Evolutionary conservation across 2,888 invertebrate genomes (phyloP).

Genomic region (Chaetogeoica ovagalla): DNA sequence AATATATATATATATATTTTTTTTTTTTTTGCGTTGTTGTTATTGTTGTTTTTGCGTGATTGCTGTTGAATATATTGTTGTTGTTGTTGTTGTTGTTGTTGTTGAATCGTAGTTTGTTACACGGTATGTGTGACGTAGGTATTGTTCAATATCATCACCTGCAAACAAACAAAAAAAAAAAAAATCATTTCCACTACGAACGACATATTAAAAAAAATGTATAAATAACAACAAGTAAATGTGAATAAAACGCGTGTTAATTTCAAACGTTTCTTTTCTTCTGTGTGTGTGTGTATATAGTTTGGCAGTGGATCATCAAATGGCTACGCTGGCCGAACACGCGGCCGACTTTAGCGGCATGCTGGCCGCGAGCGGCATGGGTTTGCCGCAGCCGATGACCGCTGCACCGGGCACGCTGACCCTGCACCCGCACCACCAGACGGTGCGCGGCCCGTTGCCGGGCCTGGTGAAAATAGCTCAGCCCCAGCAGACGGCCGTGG

Average conservation of each 20-base stretch:
- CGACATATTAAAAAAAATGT: too few relatives aligned
- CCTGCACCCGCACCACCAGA: constrained; percentile 52
- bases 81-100: constrained; percentile 19
- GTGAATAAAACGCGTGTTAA: neutral
- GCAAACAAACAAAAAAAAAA: constrained; percentile 15
- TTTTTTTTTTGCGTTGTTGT: constrained; percentile 12
- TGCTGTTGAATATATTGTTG: constrained; percentile 10
- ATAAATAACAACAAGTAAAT: too few relatives aligned
- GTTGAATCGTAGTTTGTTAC: constrained; percentile 22
- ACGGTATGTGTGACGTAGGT: too few relatives aligned
- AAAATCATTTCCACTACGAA: too few relatives aligned
- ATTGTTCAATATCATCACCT: neutral
- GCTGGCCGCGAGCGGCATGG: constrained; percentile 57
- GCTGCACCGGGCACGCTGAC: constrained; percentile 54
- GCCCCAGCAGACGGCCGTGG: constrained; percentile 57
- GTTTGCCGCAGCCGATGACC: constrained; percentile 56
- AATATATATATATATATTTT: neutral
- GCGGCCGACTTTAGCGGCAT: constrained; percentile 57
- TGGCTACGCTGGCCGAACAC: constrained; percentile 57
- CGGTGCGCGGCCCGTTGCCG: constrained; percentile 42
- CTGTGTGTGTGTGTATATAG: constrained; percentile 56
- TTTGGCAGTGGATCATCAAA: constrained; percentile 57
- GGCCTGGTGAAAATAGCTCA: constrained; percentile 48
- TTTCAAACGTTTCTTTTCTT: constrained; percentile 1
- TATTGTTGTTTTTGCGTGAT: constrained; percentile 6